A percentile compares a stretch with the other conserved stretches of the same genome.
Evolutionary conservation across 2,888 invertebrate genomes (phyloP).

Genomic region (Hypomecis atomaria): DNA sequence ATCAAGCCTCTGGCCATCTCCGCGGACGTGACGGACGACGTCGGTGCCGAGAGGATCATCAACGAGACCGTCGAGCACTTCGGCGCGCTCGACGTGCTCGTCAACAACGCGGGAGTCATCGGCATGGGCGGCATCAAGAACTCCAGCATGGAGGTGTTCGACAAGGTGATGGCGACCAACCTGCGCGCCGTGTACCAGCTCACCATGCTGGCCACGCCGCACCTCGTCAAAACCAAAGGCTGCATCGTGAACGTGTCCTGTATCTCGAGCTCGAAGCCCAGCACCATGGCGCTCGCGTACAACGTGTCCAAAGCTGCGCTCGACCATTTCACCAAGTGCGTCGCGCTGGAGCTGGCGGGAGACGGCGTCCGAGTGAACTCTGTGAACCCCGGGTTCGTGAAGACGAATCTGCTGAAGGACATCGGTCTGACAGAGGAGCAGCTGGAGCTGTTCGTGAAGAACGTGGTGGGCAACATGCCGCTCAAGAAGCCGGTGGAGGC

Average conservation of each 20-base stretch:
- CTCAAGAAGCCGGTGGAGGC: slow-evolving; percentile 92
- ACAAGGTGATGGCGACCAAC: slow-evolving; percentile 94
- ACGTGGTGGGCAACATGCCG: slow-evolving; percentile 90
- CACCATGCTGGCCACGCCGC: slow-evolving; percentile 93
- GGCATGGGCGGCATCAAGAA: slow-evolving; percentile 92
- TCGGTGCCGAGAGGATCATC: slow-evolving; percentile 87
- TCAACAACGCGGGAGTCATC: slow-evolving; percentile 94
- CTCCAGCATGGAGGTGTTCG: slow-evolving; percentile 92
- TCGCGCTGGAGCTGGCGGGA: slow-evolving; percentile 92
- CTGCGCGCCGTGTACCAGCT: slow-evolving; percentile 91
- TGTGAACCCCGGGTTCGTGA: slow-evolving; percentile 97
- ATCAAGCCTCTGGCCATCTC: slow-evolving; percentile 83
- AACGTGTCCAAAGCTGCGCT: slow-evolving; percentile 96
- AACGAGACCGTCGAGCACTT: slow-evolving; percentile 88
- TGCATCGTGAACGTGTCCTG: slow-evolving; percentile 96
- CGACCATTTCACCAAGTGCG: slow-evolving; percentile 96
- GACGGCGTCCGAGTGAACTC: slow-evolving; percentile 94
- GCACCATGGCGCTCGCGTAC: slow-evolving; percentile 92
- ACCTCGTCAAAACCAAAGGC: slow-evolving; percentile 91
- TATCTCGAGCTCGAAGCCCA: slow-evolving; percentile 88
- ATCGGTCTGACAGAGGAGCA: slow-evolving; percentile 86
- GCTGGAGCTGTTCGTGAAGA: slow-evolving; percentile 89
- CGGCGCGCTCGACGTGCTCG: slow-evolving; percentile 89
- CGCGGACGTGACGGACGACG: slow-evolving; percentile 88
- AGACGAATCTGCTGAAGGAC: slow-evolving; percentile 92